phyloP scores from a whole-genome alignment of 1,140 invertebrate genomes.

The Drosophila parvula region DNA sequence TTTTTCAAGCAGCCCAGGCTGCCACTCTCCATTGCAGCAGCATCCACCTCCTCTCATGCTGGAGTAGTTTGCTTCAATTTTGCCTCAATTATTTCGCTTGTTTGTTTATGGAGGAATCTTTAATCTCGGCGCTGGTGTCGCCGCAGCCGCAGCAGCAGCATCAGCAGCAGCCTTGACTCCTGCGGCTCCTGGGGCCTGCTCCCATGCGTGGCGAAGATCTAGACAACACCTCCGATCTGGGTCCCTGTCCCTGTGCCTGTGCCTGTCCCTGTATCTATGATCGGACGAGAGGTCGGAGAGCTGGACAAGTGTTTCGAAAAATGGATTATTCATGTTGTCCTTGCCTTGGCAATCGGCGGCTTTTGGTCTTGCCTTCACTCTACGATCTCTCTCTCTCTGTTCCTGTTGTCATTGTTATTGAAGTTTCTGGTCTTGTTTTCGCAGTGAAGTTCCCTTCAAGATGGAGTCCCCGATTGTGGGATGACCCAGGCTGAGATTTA shows the following conservation, averaged over 20 bases:
- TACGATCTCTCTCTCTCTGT: not conserved
- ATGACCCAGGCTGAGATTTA: not conserved
- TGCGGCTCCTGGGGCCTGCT: slow-evolving; percentile 37
- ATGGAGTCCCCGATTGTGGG: slow-evolving; percentile 38
- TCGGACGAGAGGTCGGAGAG: slow-evolving; percentile 26
- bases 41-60: not conserved
- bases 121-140: slow-evolving; percentile 73
- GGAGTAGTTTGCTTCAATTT: slow-evolving; percentile 82
- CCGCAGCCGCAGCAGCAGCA: slow-evolving; percentile 5
- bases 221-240: slow-evolving; percentile 59
- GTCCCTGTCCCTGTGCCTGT: not conserved
- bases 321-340: slow-evolving; percentile 82
- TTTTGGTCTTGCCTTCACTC: slow-evolving; percentile 18
- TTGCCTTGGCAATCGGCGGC: slow-evolving; percentile 36
- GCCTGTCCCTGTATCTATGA: slow-evolving; percentile 62
- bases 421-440: slow-evolving; percentile 17
- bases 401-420: slow-evolving; percentile 30
- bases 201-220: slow-evolving; percentile 78
- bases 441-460: slow-evolving; percentile 28
- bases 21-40: slow-evolving; percentile 6
- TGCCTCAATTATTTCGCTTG: slow-evolving; percentile 84
- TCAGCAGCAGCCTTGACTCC: slow-evolving; percentile 56
- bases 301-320: slow-evolving; percentile 76
- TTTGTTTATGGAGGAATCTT: slow-evolving; percentile 83
- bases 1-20: slow-evolving; percentile 10